Evolutionary conservation across 2,113 vertebrate genomes (phyloP).

Genomic region (Pomatostomus ruficeps): DNA sequence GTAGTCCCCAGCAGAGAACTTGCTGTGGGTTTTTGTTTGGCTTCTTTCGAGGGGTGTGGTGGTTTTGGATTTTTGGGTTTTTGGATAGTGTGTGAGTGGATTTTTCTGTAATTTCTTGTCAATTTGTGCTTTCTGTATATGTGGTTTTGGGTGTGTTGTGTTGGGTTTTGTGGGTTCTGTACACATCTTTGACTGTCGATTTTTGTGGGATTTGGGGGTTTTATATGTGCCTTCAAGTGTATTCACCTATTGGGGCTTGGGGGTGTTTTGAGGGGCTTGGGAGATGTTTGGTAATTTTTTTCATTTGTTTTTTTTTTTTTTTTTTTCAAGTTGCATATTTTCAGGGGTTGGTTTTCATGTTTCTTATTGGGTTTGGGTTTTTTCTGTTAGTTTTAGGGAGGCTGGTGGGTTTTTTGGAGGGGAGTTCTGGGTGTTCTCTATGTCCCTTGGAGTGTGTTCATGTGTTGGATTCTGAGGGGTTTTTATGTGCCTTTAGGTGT

Average conservation of each 20-base stretch:
- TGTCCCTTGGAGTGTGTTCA: not conserved
- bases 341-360: not conserved
- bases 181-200: not conserved
- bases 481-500: not conserved
- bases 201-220: not conserved
- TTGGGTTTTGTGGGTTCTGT: not conserved
- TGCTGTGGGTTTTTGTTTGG: not conserved
- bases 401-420: not conserved
- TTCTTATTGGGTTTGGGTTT: not conserved
- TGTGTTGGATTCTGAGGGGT: not conserved
- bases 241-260: not conserved
- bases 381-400: not conserved
- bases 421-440: fast-evolving
- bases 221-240: not conserved
- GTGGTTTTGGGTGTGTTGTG: not conserved
- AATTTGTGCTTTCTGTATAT: not conserved
- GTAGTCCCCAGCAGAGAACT: not conserved
- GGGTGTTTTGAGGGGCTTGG: not conserved
- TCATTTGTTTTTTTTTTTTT: fast-evolving
- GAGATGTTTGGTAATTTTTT: not conserved
- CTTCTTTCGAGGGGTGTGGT: not conserved
- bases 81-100: no score
- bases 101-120: not conserved
- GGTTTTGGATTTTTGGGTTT: no score
- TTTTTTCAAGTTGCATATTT: not conserved